A percentile compares a stretch with the other conserved stretches of the same genome.
phyloP scores from a whole-genome alignment of 2,888 invertebrate species.

The Drosophila ustulata region DNA sequence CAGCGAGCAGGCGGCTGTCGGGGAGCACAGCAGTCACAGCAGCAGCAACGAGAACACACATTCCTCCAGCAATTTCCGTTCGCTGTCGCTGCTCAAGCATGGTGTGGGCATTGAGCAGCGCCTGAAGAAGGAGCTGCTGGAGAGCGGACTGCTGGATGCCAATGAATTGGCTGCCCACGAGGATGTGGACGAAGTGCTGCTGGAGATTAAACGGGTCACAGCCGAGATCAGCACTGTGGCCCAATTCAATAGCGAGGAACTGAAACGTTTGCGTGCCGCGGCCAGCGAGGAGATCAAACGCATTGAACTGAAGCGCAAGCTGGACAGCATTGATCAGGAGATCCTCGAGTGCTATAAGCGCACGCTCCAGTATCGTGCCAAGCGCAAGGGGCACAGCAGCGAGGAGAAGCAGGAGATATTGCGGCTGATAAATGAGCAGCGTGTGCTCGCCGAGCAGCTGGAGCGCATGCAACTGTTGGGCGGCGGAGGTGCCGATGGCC shows the following conservation, averaged over 20 bases:
- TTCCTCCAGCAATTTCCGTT: slow-evolving; percentile 80
- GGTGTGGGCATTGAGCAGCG: slow-evolving; percentile 93
- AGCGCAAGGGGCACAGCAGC: slow-evolving; percentile 91
- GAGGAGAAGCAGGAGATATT: slow-evolving; percentile 93
- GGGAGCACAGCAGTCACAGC: slow-evolving; percentile 84
- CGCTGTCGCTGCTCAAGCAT: slow-evolving; percentile 86
- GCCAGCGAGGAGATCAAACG: slow-evolving; percentile 92
- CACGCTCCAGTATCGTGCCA: slow-evolving; percentile 91
- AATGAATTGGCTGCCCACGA: slow-evolving; percentile 88
- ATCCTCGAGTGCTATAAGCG: slow-evolving; percentile 94
- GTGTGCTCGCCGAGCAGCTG: slow-evolving; percentile 82
- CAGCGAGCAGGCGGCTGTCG: slow-evolving; percentile 82
- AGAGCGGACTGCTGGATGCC: slow-evolving; percentile 92
- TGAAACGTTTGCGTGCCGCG: slow-evolving; percentile 89
- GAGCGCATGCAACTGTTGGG: slow-evolving; percentile 75
- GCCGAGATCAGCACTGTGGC: slow-evolving; percentile 91
- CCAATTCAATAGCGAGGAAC: slow-evolving; percentile 91
- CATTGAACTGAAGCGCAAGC: slow-evolving; percentile 91
- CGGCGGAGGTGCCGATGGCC: slow-evolving; percentile 10
- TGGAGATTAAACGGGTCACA: slow-evolving; percentile 95
- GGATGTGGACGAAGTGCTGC: slow-evolving; percentile 94
- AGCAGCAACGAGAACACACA: slow-evolving; percentile 82
- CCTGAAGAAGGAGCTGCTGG: slow-evolving; percentile 93
- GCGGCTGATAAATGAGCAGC: slow-evolving; percentile 89
- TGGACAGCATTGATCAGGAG: slow-evolving; percentile 90